Conservation (phyloP, 2,888 invertebrate genomes). For the Ochlodes sylvanus region DNA sequence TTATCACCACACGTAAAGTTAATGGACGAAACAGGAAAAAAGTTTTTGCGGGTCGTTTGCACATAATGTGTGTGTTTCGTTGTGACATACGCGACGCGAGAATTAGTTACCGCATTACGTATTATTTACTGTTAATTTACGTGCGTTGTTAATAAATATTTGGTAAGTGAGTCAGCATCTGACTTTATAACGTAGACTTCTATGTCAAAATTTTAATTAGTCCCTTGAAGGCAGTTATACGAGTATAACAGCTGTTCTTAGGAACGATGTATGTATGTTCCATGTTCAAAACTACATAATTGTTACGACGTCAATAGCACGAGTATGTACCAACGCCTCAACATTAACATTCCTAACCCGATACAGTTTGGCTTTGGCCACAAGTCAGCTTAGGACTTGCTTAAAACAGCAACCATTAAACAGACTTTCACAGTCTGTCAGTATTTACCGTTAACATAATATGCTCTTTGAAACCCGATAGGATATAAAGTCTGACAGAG, state of each 20-base stretch:
- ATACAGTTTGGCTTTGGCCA: background rate
- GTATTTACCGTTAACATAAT: slow-evolving; percentile 28
- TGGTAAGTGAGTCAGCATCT: background rate
- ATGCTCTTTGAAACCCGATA: slow-evolving; percentile 51
- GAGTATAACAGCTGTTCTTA: too few relatives aligned
- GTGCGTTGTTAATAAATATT: background rate
- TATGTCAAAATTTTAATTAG: too few relatives aligned
- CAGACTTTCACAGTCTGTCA: background rate
- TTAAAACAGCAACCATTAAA: background rate
- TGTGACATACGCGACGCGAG: slow-evolving; percentile 30
- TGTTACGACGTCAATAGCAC: too few relatives aligned
- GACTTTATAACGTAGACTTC: too few relatives aligned
- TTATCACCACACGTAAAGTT: slow-evolving; percentile 71
- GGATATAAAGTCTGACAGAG: slow-evolving; percentile 45
- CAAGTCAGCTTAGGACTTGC: background rate
- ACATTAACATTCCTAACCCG: background rate
- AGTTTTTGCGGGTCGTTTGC: slow-evolving; percentile 65
- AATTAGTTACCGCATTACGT: slow-evolving; percentile 25
- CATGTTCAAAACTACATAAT: too few relatives aligned
- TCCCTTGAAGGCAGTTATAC: too few relatives aligned
- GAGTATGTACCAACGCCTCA: too few relatives aligned
- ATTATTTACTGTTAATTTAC: slow-evolving; percentile 26
- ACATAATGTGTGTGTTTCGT: slow-evolving; percentile 46
- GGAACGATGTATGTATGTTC: too few relatives aligned
- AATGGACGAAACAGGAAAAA: slow-evolving; percentile 74